Evolutionary conservation across 1,140 invertebrate species (phyloP), one percentile per base, ranked within the genome.

Genomic region (Nephila pilipes): DNA sequence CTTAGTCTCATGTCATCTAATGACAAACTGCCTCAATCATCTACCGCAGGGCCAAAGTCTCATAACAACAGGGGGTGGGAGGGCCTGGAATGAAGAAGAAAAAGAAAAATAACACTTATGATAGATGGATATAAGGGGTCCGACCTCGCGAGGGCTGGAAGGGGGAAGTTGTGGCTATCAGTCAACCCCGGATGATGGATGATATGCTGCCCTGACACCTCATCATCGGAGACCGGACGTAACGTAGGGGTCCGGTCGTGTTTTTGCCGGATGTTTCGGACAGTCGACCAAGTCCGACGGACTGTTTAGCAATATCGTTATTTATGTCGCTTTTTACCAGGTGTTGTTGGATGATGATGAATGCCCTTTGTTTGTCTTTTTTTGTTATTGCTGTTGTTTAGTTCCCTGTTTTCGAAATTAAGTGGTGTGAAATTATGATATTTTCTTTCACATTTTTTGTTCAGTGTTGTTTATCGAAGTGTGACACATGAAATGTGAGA

Each of bases 11-110:
- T 32, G 83, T 89, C 87, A 79, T 20, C 87, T 89, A 89, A 89
- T 89, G 87, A 89, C 87, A 89, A 89, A 89, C 87, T 79, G 29
- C 87, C 79, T 89, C 87, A 89, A 89, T 89, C 87, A 89, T 25
- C 87, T 38, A 65, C 87, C 69, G 46, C 87, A 79, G 85, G 60
- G 36, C 85, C 36, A 29, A 36, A 60, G 85, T 87, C 60, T 60
- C 38, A 22, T 87, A 87, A 87, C 85, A 65, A 58, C 58, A 65
- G 12, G 32, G 60, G 60, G 60, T 18, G n/a, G 57, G 63, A 12
- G 63, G n/a, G 25, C n/a, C 63, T 32, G 32, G 32, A 80, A 80
- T 60, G 55, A 85, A 85, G 58, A 60, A 58, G 32, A 80, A 38
- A 80, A 80, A 85, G 54, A 85, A 85, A 85, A 85, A 58, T 25